A percentile compares a stretch with the other conserved stretches of the same genome.
phyloP scores from a whole-genome alignment of 2,113 vertebrate species.

The Bubo blakistoni region DNA sequence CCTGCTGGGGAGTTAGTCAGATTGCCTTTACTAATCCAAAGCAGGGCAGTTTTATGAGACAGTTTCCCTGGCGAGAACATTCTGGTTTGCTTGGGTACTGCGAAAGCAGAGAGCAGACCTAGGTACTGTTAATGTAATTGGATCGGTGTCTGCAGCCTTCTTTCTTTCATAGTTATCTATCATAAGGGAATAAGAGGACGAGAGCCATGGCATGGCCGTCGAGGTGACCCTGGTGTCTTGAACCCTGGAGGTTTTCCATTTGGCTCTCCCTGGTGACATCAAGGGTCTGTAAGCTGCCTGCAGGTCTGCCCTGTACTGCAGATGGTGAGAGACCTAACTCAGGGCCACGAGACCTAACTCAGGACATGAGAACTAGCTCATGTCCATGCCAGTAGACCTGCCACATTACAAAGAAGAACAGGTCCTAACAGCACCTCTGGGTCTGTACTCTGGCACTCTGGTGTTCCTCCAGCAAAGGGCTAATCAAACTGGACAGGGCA shows the following conservation, averaged over 20 bases:
- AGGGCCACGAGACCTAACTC: not conserved
- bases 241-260: not conserved
- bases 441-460: not conserved
- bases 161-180: not conserved
- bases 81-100: not conserved
- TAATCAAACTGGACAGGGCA: not conserved
- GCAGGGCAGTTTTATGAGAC: constrained; percentile 8
- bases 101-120: not conserved
- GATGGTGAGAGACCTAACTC: not conserved
- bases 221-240: not conserved
- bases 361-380: not conserved
- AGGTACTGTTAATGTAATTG: fast-evolving
- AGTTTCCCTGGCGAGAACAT: not conserved
- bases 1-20: constrained; percentile 6
- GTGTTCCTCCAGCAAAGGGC: not conserved
- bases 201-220: fast-evolving
- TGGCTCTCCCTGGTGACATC: not conserved
- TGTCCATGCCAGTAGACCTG: not conserved
- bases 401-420: not conserved
- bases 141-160: not conserved
- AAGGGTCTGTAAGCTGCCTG: not conserved
- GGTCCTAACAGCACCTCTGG: not conserved
- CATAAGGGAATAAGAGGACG: not conserved
- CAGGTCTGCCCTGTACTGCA: not conserved
- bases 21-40: constrained; percentile 17